Percentiles rank a stretch among this genome's conserved stretches.
phyloP scores from a whole-genome alignment of 2,888 invertebrate species.

The Trichopria drosophilae region DNA sequence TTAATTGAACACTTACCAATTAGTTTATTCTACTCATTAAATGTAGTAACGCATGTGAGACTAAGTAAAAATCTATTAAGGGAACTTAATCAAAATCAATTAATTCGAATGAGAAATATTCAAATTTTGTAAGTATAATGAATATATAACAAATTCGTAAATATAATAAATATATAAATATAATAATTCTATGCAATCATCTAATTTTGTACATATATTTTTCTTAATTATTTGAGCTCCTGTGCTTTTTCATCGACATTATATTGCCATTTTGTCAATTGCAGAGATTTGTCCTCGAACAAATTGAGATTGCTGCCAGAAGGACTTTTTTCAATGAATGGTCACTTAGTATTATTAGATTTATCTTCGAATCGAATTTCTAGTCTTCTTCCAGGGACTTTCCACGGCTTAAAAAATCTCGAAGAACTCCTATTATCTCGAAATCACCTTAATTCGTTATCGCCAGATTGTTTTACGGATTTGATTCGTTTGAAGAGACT shows the following conservation, averaged over 20 bases:
- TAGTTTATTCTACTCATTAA: constrained; percentile 50
- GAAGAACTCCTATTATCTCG: constrained; percentile 71
- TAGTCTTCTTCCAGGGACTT: constrained; percentile 67
- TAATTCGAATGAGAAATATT: constrained; percentile 47
- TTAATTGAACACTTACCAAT: constrained; percentile 51
- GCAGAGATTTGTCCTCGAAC: constrained; percentile 67
- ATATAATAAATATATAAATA: neutral
- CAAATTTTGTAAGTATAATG: constrained; percentile 53
- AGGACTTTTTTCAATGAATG: constrained; percentile 60
- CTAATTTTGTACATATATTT: too few species aligned
- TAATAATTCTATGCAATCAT: too few species aligned
- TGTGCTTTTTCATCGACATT: neutral
- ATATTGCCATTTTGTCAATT: constrained; percentile 17
- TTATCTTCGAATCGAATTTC: constrained; percentile 75
- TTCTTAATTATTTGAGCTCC: too few species aligned
- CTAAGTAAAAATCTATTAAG: constrained; percentile 50
- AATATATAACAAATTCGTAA: too few species aligned
- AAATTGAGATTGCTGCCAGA: constrained; percentile 66
- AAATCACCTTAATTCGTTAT: constrained; percentile 66
- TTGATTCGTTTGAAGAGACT: constrained; percentile 65
- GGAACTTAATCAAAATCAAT: constrained; percentile 49
- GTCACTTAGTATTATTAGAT: constrained; percentile 63
- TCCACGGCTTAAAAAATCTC: constrained; percentile 64
- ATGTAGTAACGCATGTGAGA: constrained; percentile 47
- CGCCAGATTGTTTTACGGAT: constrained; percentile 64